Conservation (phyloP, 2,797 vertebrate species). For the Eupleurogrammus muticus region DNA sequence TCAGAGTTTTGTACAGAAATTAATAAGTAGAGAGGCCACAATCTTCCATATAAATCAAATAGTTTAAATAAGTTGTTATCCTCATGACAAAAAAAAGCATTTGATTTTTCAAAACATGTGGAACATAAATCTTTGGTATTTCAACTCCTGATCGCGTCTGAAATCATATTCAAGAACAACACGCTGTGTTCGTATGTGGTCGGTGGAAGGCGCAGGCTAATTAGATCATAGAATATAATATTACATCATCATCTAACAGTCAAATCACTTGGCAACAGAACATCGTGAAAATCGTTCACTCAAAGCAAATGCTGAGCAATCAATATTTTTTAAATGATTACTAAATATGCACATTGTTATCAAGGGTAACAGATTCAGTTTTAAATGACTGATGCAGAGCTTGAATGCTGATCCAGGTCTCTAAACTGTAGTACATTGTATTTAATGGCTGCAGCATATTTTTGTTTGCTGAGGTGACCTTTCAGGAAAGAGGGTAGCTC, state of each 20-base stretch:
- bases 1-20: slow-evolving; percentile 43
- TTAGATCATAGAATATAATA: neutral
- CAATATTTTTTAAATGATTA: neutral
- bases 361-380: neutral
- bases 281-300: neutral
- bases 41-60: neutral
- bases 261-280: neutral
- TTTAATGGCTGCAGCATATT: neutral
- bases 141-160: neutral
- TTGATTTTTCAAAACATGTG: neutral
- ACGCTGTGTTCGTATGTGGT: neutral
- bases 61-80: neutral
- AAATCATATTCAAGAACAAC: neutral
- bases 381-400: neutral
- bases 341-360: neutral
- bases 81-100: slow-evolving; percentile 8
- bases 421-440: no score
- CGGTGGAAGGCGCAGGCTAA: neutral
- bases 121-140: slow-evolving; percentile 39
- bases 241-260: neutral
- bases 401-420: neutral
- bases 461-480: neutral
- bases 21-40: slow-evolving; percentile 42
- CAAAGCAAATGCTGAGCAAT: neutral
- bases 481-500: no score